phyloP scores from a whole-genome alignment of 2,797 vertebrate species.

The Chanos chanos region DNA sequence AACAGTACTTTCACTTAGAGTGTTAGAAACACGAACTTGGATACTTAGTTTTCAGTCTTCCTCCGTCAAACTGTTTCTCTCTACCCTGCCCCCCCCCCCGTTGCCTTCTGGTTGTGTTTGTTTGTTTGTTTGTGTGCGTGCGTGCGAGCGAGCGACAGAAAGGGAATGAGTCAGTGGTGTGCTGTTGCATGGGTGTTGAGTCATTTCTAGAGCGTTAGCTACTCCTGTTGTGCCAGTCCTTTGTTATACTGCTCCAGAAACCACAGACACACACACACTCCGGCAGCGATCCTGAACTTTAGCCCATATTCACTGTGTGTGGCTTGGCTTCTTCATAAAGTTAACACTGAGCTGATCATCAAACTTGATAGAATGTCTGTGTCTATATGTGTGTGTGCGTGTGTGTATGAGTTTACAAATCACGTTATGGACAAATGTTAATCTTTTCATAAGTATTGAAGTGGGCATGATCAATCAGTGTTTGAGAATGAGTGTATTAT shows the following conservation, averaged over 20 bases:
- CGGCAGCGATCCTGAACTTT: background rate
- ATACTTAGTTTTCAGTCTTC: too few species aligned
- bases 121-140: background rate
- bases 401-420: background rate
- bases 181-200: slow-evolving; percentile 19
- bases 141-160: background rate
- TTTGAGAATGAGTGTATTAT: too few species aligned
- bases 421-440: too few species aligned
- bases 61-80: too few species aligned
- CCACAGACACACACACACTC: slow-evolving; percentile 6
- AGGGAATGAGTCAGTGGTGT: slow-evolving; percentile 31
- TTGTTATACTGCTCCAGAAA: slow-evolving; percentile 7
- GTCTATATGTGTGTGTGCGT: background rate
- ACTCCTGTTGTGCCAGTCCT: background rate
- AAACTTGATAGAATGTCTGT: background rate
- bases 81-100: too few species aligned
- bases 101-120: background rate
- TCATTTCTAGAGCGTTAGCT: slow-evolving; percentile 37
- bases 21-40: too few species aligned
- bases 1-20: too few species aligned
- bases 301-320: background rate
- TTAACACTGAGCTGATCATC: background rate
- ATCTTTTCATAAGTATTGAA: too few species aligned
- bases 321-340: background rate
- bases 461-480: too few species aligned